Percentiles rank a stretch among this genome's conserved stretches.
These are phyloP conservation scores for Parnassius smintheus DNA, from an alignment of 2,888 invertebrate species.

Conservation along the genomic window DNA sequence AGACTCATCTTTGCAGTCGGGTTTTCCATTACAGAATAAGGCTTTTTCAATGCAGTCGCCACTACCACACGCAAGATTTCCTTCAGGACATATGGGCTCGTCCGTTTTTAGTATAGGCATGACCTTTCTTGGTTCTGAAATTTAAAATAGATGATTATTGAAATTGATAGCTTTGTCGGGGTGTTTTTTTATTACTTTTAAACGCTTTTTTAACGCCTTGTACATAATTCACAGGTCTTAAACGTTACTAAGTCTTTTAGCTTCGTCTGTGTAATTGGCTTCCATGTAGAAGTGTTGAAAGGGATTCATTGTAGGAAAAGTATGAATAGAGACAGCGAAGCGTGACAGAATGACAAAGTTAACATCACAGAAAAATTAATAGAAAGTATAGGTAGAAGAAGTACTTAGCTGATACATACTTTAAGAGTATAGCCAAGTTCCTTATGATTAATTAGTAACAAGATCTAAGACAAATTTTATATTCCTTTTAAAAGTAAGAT, in stretches of 20 bases:
- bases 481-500: constrained; percentile 20
- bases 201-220: background rate
- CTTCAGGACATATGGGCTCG: constrained; percentile 94
- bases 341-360: constrained; percentile 53
- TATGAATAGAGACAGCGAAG: constrained; percentile 52
- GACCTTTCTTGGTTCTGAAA: constrained; percentile 93
- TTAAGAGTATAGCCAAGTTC: constrained; percentile 32
- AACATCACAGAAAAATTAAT: constrained; percentile 33
- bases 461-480: constrained; percentile 22
- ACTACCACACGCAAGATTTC: constrained; percentile 94
- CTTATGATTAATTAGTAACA: constrained; percentile 35
- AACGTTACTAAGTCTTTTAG: constrained; percentile 30
- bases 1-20: constrained; percentile 96
- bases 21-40: constrained; percentile 95
- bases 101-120: constrained; percentile 95
- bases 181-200: background rate
- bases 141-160: constrained; percentile 12
- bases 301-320: constrained; percentile 40
- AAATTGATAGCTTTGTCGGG: background rate
- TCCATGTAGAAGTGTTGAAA: constrained; percentile 50
- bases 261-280: constrained; percentile 44
- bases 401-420: constrained; percentile 32
- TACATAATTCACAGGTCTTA: constrained; percentile 13
- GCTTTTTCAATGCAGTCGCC: constrained; percentile 96
- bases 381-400: constrained; percentile 35